phyloP scores from a whole-genome alignment of 2,797 vertebrate species.

The Oryzias dopingdopingensis region DNA sequence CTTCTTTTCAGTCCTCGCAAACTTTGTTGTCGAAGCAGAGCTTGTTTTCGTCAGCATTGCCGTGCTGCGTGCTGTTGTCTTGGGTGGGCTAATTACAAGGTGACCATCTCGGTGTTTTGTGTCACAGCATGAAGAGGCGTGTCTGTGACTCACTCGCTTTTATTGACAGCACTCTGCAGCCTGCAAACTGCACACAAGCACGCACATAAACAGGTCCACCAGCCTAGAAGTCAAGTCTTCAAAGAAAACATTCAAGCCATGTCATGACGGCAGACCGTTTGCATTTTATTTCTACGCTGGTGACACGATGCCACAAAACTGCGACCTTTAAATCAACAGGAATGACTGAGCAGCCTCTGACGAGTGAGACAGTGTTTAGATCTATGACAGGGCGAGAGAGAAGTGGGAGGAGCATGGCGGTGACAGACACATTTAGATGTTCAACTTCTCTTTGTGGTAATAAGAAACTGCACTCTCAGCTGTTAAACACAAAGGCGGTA shows the following conservation, averaged over 20 bases:
- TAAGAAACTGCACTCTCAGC: constrained; percentile 78
- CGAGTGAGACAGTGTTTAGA: constrained; percentile 33
- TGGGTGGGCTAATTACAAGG: constrained; percentile 55
- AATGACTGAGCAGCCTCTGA: constrained; percentile 26
- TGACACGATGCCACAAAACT: constrained; percentile 18
- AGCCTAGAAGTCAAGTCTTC: constrained; percentile 58
- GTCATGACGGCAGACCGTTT: constrained; percentile 42
- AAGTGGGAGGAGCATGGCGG: constrained; percentile 26
- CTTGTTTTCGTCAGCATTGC: constrained; percentile 21
- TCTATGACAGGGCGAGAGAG: constrained; percentile 39
- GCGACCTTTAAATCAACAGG: constrained; percentile 41
- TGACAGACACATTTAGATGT: constrained; percentile 66
- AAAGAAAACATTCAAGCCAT: constrained; percentile 52
- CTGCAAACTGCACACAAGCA: constrained; percentile 51
- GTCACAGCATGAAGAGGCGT: constrained; percentile 30
- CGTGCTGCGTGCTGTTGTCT: constrained; percentile 28
- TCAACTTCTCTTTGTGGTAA: constrained; percentile 75
- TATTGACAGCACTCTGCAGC: constrained; percentile 38
- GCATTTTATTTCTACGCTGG: constrained; percentile 11
- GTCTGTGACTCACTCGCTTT: constrained; percentile 64
- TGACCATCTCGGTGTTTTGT: constrained; percentile 19
- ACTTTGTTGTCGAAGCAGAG: not conserved
- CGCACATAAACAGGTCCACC: constrained; percentile 4
- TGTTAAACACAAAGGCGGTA: constrained; percentile 65
- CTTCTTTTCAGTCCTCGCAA: not conserved